These are phyloP conservation scores for Regulus satrapa DNA, from an alignment of 2,113 vertebrate species.

Conservation along the genomic window DNA sequence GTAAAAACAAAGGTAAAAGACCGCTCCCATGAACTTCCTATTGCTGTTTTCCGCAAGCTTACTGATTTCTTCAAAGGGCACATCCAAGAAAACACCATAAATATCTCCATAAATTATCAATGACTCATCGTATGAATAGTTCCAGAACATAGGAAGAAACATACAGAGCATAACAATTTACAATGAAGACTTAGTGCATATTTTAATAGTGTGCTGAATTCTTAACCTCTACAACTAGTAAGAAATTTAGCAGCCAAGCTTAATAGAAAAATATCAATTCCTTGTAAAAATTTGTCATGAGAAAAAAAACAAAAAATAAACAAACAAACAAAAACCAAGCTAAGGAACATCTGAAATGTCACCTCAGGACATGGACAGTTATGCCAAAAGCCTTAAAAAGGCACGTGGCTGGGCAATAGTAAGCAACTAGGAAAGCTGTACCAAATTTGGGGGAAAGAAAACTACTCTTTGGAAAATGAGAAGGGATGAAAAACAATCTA, in stretches of 20 bases:
- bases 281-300: not conserved
- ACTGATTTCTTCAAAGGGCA: not conserved
- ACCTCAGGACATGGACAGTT: not conserved
- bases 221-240: not conserved
- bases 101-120: slow-evolving; percentile 15
- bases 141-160: not conserved
- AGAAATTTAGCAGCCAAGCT: not conserved
- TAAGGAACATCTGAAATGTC: not conserved
- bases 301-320: not conserved
- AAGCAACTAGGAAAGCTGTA: not conserved
- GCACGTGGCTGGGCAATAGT: fast-evolving
- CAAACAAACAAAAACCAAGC: no score
- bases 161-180: not conserved
- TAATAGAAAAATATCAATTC: not conserved
- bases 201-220: not conserved
- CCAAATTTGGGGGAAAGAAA: not conserved
- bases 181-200: not conserved
- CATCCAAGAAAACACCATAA: slow-evolving; percentile 22
- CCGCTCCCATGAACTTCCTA: not conserved
- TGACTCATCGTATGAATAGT: not conserved
- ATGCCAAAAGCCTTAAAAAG: not conserved
- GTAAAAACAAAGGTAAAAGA: not conserved
- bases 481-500: not conserved
- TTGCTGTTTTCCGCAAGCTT: not conserved
- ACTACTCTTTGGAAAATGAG: not conserved